Base-by-base conservation (phyloP, 2,888 invertebrate genomes). In the Stenurella melanura region DNA sequence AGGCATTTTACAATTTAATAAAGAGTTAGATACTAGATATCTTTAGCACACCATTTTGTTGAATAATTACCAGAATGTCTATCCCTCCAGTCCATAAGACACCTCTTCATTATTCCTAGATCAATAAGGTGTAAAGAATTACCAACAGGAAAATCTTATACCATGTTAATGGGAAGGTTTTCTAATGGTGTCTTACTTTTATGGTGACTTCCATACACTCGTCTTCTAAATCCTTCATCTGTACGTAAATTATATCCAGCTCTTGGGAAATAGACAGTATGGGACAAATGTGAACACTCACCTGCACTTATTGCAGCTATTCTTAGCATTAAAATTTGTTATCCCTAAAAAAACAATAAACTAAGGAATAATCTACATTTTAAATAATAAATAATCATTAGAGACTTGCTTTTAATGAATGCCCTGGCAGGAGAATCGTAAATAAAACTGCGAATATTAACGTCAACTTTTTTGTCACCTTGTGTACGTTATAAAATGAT, bases 101-200 rank as follows among this genome's bases (percentile, higher is more conserved):
- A 60, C 17, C 26, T 60, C 60, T 60, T 60, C 60, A 60, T 60
- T 21, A 60, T n/a, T n/a, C n/a, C n/a, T n/a, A n/a, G n/a, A n/a
- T n/a, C n/a, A n/a, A n/a, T n/a, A n/a, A n/a, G n/a, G 77, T 85
- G 83, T 18, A 85, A 69, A 10, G 78, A 78, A 72, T 84, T 83
- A n/a, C 75, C 82, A 11, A 83, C 78, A n/a, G 80, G 78, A 74
- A 85, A 84, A 72, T 81, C 80, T 30, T 83, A 71, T 0, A 84
- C 68, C 84, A 83, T 85, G 74, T 84, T 69, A 21, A 85, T 78
- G 17, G 80, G 80, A 10, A 83, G 70, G 34, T 74, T 42, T 57
- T 34, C 17, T 68, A 81, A 63, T 19, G 79, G 77, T n/a, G 78
- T 69, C 50, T 82, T n/a, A 18, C 15, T 12, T 77, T 82, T 82